A percentile compares a stretch with the other conserved stretches of the same genome.
Evolutionary conservation across 2,113 vertebrate genomes (phyloP).

Genomic region (Prionailurus bengalensis): DNA sequence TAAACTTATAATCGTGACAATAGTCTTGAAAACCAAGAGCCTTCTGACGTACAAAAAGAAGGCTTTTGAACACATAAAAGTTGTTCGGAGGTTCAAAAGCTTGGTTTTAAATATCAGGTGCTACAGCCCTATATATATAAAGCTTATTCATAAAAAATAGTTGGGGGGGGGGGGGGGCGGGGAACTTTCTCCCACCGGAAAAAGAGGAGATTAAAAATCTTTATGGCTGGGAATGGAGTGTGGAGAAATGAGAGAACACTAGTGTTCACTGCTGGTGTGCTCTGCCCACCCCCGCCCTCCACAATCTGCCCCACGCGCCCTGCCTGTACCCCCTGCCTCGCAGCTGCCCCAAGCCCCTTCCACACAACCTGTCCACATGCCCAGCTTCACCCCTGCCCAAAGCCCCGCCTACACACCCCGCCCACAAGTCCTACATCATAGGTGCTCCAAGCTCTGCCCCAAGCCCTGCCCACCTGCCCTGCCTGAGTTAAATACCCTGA

Average conservation of each 20-base stretch:
- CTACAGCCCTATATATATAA: background rate
- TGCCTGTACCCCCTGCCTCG: rapidly evolving
- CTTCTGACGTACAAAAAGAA: background rate
- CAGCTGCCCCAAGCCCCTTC: too few species aligned
- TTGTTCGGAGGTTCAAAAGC: background rate
- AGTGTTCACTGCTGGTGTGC: background rate
- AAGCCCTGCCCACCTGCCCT: background rate
- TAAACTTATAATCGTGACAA: background rate
- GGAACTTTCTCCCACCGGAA: background rate
- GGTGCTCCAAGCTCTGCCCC: too few species aligned
- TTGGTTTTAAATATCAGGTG: background rate
- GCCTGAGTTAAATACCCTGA: background rate
- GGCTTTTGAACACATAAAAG: background rate
- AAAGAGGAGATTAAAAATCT: background rate
- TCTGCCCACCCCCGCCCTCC: background rate
- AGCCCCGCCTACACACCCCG: background rate
- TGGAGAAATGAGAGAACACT: background rate
- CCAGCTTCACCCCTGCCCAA: too few species aligned
- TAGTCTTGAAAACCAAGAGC: background rate
- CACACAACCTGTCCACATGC: background rate
- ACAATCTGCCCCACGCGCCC: too few species aligned
- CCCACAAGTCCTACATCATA: rapidly evolving
- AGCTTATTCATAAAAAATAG: background rate
- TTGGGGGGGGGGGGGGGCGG: background rate
- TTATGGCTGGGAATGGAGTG: background rate